Percentiles rank a stretch among this genome's conserved stretches.
Evolutionary conservation across 1,140 invertebrate species (phyloP).

Genomic region (Trichonephila inaurata): DNA sequence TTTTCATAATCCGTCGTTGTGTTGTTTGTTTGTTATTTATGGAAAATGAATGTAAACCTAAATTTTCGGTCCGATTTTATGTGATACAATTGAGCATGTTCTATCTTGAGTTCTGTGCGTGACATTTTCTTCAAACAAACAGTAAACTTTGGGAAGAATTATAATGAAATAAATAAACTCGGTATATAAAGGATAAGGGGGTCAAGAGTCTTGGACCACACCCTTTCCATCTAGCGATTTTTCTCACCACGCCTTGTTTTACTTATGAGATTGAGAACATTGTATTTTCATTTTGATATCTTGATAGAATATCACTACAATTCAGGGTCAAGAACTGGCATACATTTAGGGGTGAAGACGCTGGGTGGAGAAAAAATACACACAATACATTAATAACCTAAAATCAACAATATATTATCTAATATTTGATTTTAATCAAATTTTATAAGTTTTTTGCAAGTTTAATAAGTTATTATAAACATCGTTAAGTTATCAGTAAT

Average conservation of each 20-base stretch:
- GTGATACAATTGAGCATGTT: too few relatives aligned
- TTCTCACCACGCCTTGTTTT: background rate
- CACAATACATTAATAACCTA: too few relatives aligned
- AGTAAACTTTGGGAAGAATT: background rate
- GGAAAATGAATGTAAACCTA: too few relatives aligned
- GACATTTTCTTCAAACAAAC: background rate
- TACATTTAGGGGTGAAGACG: background rate
- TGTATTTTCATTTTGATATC: background rate
- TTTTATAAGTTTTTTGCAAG: too few relatives aligned
- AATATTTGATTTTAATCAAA: too few relatives aligned
- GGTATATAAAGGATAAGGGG: background rate
- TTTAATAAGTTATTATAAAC: too few relatives aligned
- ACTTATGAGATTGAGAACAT: background rate
- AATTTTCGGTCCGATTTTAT: too few relatives aligned
- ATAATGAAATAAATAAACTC: background rate
- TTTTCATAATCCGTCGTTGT: too few relatives aligned
- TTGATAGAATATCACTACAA: background rate
- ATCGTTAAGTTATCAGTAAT: too few relatives aligned
- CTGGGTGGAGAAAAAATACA: background rate
- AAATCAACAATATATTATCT: too few relatives aligned
- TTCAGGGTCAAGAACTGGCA: background rate
- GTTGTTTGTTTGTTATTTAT: too few relatives aligned
- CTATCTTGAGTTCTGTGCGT: background rate
- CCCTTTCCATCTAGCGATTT: constrained; percentile 1
- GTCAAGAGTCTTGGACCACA: constrained; percentile 12